Evolutionary conservation across 2,113 vertebrate genomes (phyloP).

Genomic region (Limanda limanda): DNA sequence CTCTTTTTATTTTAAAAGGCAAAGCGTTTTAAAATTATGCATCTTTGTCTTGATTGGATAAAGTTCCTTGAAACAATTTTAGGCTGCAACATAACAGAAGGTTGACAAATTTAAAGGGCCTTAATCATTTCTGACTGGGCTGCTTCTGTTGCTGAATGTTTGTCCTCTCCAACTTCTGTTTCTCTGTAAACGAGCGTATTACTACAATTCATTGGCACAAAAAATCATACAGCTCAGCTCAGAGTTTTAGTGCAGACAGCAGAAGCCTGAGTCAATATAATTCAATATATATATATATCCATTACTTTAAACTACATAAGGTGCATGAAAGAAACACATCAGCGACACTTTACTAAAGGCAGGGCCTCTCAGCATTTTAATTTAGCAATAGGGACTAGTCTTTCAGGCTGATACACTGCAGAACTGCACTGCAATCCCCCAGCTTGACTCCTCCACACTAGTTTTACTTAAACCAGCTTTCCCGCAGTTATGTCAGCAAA

Average conservation of each 20-base stretch:
- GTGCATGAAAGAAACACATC: slow-evolving; percentile 24
- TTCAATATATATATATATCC: slow-evolving; percentile 36
- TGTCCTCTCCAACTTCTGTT: not conserved
- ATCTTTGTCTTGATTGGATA: not conserved
- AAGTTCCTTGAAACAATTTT: not conserved
- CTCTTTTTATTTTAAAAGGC: no score
- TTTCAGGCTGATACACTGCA: slow-evolving; percentile 14
- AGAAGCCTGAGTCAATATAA: slow-evolving; percentile 19
- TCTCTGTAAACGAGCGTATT: slow-evolving; percentile 9
- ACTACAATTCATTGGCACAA: not conserved
- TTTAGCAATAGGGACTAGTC: slow-evolving; percentile 36
- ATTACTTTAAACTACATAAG: slow-evolving; percentile 13
- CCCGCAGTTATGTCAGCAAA: slow-evolving; percentile 68
- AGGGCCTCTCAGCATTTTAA: slow-evolving; percentile 14
- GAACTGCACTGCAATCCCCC: slow-evolving; percentile 37
- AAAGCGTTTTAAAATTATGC: no score
- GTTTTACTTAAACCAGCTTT: slow-evolving; percentile 63
- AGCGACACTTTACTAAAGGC: slow-evolving; percentile 31
- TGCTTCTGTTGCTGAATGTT: not conserved
- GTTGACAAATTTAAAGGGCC: no score
- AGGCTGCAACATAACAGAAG: not conserved
- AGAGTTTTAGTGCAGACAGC: slow-evolving; percentile 1
- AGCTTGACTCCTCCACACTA: slow-evolving; percentile 43
- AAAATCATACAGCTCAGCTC: slow-evolving; percentile 18
- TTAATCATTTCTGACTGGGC: not conserved